Percentiles rank a stretch among this genome's conserved stretches.
Evolutionary conservation across 2,797 vertebrate genomes (phyloP).

Genomic region (Dendrocincla fuliginosa): DNA sequence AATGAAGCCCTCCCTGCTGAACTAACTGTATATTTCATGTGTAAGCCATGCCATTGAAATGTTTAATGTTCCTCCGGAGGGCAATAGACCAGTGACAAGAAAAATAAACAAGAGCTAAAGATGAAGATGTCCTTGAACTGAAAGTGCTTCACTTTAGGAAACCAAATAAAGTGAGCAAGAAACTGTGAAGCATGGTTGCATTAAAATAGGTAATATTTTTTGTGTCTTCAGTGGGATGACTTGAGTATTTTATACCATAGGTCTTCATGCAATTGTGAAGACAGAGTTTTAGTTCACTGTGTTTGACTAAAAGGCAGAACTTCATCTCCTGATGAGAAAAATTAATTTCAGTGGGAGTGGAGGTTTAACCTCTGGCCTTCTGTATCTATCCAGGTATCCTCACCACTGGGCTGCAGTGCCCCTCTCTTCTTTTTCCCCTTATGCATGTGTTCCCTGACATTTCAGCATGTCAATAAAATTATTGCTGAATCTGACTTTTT

Average conservation of each 20-base stretch:
- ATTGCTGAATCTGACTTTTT: background rate
- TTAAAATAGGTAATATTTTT: slow-evolving; percentile 46
- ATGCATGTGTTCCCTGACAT: background rate
- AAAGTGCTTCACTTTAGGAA: slow-evolving; percentile 63
- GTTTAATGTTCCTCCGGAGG: slow-evolving; percentile 53
- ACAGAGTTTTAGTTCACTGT: background rate
- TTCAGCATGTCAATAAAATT: background rate
- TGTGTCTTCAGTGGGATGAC: background rate
- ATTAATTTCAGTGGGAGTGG: background rate
- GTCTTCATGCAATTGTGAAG: background rate
- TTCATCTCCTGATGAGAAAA: background rate
- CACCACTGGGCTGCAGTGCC: background rate
- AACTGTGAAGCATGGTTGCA: slow-evolving; percentile 32
- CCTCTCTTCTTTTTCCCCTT: background rate
- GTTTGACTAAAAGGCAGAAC: background rate
- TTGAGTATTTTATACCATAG: background rate
- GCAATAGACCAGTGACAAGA: slow-evolving; percentile 63
- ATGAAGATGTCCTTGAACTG: slow-evolving; percentile 50
- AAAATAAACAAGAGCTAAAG: slow-evolving; percentile 71
- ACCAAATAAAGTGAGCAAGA: slow-evolving; percentile 34
- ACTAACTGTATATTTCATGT: slow-evolving; percentile 61
- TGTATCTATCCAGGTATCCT: background rate
- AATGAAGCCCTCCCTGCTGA: slow-evolving; percentile 50
- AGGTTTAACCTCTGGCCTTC: background rate
- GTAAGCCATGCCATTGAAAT: slow-evolving; percentile 35